phyloP scores from a whole-genome alignment of 2,797 vertebrate genomes.

The Pipistrellus nathusii region DNA sequence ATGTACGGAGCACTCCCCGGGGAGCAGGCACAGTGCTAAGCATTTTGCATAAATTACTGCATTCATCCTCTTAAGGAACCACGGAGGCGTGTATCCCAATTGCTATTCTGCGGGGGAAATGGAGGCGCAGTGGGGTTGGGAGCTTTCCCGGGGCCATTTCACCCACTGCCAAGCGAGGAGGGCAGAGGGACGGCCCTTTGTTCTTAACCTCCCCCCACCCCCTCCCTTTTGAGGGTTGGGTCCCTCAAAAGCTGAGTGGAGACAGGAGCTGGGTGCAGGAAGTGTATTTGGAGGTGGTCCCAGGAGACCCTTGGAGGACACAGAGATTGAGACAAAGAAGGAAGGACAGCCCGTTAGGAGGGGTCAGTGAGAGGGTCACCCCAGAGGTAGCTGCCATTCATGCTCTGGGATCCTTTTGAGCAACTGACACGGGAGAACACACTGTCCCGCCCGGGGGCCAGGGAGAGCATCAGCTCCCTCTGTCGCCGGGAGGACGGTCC shows the following conservation, averaged over 20 bases:
- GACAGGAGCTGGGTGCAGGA: neutral
- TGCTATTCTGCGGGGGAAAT: neutral
- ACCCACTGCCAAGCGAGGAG: too few relatives aligned
- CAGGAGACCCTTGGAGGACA: neutral
- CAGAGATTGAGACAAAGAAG: fast-evolving
- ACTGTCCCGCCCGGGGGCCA: fast-evolving
- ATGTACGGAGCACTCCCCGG: neutral
- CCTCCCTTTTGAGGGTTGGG: too few relatives aligned
- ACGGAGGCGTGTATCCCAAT: fast-evolving
- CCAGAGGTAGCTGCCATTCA: fast-evolving
- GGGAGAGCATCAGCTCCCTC: neutral
- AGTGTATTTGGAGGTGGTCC: neutral
- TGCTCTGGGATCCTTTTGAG: neutral
- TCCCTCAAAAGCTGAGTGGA: neutral
- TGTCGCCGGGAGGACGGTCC: fast-evolving
- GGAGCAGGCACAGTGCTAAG: neutral
- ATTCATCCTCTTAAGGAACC: neutral
- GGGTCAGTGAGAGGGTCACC: fast-evolving
- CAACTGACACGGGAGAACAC: neutral
- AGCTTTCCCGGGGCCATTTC: neutral
- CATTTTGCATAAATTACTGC: neutral
- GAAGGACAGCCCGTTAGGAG: neutral
- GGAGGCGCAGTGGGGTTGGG: fast-evolving
- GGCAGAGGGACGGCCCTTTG: neutral
- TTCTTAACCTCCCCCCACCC: neutral